phyloP scores from a whole-genome alignment of 23 tunicate genomes.

The Halocynthia roretzi region DNA sequence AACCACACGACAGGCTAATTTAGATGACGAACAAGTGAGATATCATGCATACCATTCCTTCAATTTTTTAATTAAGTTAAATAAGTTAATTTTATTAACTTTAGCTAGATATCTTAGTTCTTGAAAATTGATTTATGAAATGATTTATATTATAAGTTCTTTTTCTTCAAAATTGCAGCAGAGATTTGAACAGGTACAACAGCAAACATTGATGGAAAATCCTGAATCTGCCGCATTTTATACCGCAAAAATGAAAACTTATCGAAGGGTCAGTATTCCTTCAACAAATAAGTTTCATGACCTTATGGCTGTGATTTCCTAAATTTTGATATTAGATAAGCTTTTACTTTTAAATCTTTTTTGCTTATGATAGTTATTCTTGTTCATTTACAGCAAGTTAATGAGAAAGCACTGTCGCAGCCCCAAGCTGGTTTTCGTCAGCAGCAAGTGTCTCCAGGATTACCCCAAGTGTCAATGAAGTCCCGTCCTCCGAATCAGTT shows the following conservation, averaged over 20 bases:
- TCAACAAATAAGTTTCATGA: neutral
- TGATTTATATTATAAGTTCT: too few relatives aligned
- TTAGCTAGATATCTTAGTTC: too few relatives aligned
- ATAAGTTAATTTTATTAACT: too few relatives aligned
- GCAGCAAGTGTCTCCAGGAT: slow-evolving; percentile 22
- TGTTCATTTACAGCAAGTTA: slow-evolving; percentile 28
- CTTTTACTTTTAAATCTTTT: too few relatives aligned
- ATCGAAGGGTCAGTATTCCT: slow-evolving; percentile 41
- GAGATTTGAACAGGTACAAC: slow-evolving; percentile 70
- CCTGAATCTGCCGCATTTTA: slow-evolving; percentile 68
- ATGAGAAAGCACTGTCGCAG: slow-evolving; percentile 59
- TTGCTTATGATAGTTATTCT: too few relatives aligned
- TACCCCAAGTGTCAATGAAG: slow-evolving; percentile 23
- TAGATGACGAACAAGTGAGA: slow-evolving; percentile 79
- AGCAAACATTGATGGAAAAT: slow-evolving; percentile 53
- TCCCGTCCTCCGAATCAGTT: slow-evolving; percentile 65
- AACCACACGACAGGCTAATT: slow-evolving; percentile 12
- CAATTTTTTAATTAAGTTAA: too few relatives aligned
- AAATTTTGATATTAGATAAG: too few relatives aligned
- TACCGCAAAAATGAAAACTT: slow-evolving; percentile 56
- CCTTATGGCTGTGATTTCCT: too few relatives aligned
- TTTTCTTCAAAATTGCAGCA: slow-evolving; percentile 32
- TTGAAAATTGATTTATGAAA: too few relatives aligned
- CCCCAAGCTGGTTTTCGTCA: slow-evolving; percentile 34
- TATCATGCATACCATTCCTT: neutral